phyloP scores from a whole-genome alignment of 2,113 vertebrate species.

The Thalassarche chlororhynchos region DNA sequence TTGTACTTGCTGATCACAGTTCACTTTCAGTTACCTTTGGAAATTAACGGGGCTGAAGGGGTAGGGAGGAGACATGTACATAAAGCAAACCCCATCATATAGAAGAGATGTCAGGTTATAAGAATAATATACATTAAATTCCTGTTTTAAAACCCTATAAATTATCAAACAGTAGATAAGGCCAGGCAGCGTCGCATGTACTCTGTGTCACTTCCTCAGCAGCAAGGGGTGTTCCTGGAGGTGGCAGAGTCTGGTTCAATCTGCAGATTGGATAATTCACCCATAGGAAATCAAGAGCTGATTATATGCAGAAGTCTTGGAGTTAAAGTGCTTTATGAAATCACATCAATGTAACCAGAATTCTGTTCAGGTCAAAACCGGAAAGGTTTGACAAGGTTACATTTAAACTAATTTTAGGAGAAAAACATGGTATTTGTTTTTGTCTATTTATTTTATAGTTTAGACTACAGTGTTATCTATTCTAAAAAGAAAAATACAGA shows the following conservation, averaged over 20 bases:
- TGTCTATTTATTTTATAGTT: background rate
- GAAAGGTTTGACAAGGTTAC: background rate
- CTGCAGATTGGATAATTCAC: background rate
- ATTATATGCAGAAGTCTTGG: background rate
- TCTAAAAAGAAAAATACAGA: background rate
- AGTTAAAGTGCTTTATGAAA: background rate
- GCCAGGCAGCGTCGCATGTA: accelerated
- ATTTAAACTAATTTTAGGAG: background rate
- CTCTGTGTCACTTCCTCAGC: background rate
- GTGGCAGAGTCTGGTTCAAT: background rate
- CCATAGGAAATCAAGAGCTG: background rate
- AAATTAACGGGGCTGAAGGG: background rate
- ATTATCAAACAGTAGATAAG: background rate
- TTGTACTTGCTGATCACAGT: accelerated
- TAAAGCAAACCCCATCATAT: background rate
- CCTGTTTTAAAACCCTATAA: background rate
- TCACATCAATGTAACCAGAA: background rate
- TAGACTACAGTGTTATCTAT: background rate
- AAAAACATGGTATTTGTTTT: background rate
- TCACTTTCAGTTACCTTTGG: background rate
- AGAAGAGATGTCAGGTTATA: background rate
- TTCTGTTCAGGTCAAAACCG: background rate
- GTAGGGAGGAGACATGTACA: background rate
- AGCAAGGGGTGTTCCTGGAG: background rate
- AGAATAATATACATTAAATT: background rate